Base-by-base conservation (phyloP, 2,888 invertebrate species). In the Podotricha telesiphe region DNA sequence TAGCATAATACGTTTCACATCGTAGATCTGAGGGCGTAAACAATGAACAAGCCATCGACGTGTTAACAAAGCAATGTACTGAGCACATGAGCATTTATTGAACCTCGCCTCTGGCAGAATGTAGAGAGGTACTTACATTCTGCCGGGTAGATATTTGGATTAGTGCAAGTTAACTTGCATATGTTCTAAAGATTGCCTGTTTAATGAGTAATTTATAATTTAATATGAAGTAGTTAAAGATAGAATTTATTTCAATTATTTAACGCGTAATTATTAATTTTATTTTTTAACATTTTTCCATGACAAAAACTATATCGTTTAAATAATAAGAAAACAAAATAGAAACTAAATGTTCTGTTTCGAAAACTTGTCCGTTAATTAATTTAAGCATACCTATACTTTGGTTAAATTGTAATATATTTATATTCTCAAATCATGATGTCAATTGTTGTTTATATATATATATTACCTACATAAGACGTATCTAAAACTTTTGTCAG, bases 51-150 rank as follows among this genome's bases (percentile, higher is more conserved):
- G 34, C 47, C 8, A 86, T 80, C 84, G 87, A 91, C 89, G 89
- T 90, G 88, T 87, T 91, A 92, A 91, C 90, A 91, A 78, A 74
- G 81, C 79, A 87, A 89, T 91, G 90, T 89, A 78, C 78, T 76
- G 77, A 78, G 78, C 82, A 80, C 84, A 90, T 91, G 91, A 90
- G 91, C 84, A 82, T 82, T 78, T 82, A 73, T 75, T 71, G 74
- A 79, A 79, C 76, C 77, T 80, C 82, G 85, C 86, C 84, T 83
- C 81, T 75, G 86, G 86, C 89, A 84, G 78, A 79, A 79, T 79
- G 78, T 79, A 53, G n/a, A n/a, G n/a, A n/a, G n/a, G n/a, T n/a
- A n/a, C n/a, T n/a, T n/a, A n/a, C n/a, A n/a, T n/a, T n/a, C n/a
- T n/a, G n/a, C n/a, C n/a, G n/a, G n/a, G 53, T 34, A 28, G 3